These are phyloP conservation scores for Latrodectus geometricus DNA, from an alignment of 1,140 invertebrate genomes.

Conservation along the genomic window DNA sequence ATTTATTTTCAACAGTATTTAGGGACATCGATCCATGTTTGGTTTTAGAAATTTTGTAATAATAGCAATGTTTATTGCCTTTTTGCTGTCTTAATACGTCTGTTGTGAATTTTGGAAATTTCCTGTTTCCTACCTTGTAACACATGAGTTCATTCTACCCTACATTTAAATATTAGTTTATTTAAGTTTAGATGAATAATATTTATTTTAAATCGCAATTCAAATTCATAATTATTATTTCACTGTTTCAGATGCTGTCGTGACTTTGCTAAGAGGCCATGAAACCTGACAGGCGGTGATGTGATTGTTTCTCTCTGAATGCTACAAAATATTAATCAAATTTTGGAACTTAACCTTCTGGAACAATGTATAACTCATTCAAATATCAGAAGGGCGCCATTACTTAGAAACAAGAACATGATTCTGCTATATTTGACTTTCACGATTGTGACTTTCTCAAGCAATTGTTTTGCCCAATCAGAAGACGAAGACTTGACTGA, in stretches of 20 bases:
- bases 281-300: background rate
- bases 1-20: too few relatives aligned
- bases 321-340: background rate
- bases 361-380: background rate
- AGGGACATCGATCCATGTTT: too few relatives aligned
- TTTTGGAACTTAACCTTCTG: background rate
- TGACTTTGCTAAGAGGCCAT: background rate
- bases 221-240: background rate
- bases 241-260: background rate
- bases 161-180: too few relatives aligned
- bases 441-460: background rate
- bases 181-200: too few relatives aligned
- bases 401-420: conserved; percentile 21
- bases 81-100: too few relatives aligned
- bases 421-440: background rate
- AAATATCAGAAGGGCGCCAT: conserved; percentile 23
- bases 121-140: too few relatives aligned
- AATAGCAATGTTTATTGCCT: too few relatives aligned
- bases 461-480: background rate
- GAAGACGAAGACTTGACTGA: background rate
- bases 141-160: too few relatives aligned
- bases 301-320: background rate
- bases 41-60: too few relatives aligned
- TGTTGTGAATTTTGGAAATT: too few relatives aligned
- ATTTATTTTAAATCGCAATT: background rate